Percentiles rank a stretch among this genome's conserved stretches.
These are phyloP conservation scores for Onchidella celtica DNA, from an alignment of 2,888 invertebrate genomes.

Conservation along the genomic window DNA sequence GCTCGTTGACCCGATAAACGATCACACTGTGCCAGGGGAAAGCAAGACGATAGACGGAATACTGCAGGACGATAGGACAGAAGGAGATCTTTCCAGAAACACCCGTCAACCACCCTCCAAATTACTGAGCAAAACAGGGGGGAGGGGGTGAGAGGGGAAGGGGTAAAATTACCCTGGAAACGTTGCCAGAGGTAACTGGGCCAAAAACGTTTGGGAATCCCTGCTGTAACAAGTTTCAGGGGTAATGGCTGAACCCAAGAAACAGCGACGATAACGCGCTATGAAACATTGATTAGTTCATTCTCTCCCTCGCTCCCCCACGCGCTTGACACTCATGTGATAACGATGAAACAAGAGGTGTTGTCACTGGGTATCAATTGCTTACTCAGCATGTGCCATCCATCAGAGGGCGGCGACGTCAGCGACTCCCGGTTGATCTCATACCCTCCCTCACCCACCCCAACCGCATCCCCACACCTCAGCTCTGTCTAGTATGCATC, in stretches of 20 bases:
- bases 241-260: slow-evolving; percentile 5
- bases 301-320: neutral
- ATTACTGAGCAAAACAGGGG: neutral
- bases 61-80: no score
- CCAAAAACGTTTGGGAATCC: neutral
- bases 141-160: neutral
- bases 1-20: no score
- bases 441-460: no score
- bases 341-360: neutral
- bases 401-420: neutral
- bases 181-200: neutral
- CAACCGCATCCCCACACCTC: no score
- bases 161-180: neutral
- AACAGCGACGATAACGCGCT: neutral
- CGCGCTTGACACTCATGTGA: neutral
- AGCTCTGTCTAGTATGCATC: no score
- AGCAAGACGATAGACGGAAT: no score
- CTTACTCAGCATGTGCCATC: slow-evolving; percentile 14
- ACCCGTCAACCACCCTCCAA: no score
- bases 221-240: slow-evolving; percentile 12
- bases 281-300: slow-evolving; percentile 11
- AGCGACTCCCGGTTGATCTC: slow-evolving; percentile 77
- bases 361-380: slow-evolving; percentile 2
- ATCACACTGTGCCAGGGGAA: no score
- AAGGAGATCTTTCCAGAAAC: no score